These are phyloP conservation scores for Heliconius charithonia DNA, from an alignment of 2,888 invertebrate species.

Conservation along the genomic window DNA sequence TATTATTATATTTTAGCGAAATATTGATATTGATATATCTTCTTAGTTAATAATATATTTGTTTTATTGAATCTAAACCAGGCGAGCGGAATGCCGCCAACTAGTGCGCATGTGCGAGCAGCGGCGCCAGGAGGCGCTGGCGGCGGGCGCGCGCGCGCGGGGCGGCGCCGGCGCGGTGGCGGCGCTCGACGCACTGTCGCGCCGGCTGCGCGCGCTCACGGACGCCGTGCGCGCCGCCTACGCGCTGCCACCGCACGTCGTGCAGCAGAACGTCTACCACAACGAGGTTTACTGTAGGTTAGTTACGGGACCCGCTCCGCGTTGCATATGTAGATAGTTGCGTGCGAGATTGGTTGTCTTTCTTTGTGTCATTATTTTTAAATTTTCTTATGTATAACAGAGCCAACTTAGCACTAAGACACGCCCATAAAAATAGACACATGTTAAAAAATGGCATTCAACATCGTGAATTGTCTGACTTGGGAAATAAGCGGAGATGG, in stretches of 20 bases:
- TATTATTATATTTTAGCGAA: too few species aligned
- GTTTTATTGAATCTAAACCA: constrained; percentile 55
- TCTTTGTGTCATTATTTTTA: too few species aligned
- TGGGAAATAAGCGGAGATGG: too few species aligned
- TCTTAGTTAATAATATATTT: background rate
- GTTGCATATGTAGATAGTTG: background rate
- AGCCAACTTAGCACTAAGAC: too few species aligned
- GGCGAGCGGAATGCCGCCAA: constrained; percentile 91
- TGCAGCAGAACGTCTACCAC: constrained; percentile 91
- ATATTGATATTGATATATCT: too few species aligned
- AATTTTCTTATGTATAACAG: too few species aligned
- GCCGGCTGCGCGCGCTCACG: constrained; percentile 87
- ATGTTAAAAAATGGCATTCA: too few species aligned
- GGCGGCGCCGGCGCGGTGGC: constrained; percentile 78
- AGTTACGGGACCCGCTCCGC: background rate
- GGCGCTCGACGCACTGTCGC: constrained; percentile 85
- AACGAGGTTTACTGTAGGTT: constrained; percentile 87
- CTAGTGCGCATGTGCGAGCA: constrained; percentile 92
- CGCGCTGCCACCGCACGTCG: constrained; percentile 88
- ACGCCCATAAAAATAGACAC: too few species aligned
- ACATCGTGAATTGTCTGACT: too few species aligned
- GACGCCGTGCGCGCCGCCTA: constrained; percentile 89
- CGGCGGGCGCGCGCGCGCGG: constrained; percentile 85
- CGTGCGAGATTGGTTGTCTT: too few species aligned
- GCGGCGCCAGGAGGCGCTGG: constrained; percentile 84